Evolutionary conservation across 2,113 vertebrate genomes (phyloP).

Genomic region (Gnathonemus longibarbis): DNA sequence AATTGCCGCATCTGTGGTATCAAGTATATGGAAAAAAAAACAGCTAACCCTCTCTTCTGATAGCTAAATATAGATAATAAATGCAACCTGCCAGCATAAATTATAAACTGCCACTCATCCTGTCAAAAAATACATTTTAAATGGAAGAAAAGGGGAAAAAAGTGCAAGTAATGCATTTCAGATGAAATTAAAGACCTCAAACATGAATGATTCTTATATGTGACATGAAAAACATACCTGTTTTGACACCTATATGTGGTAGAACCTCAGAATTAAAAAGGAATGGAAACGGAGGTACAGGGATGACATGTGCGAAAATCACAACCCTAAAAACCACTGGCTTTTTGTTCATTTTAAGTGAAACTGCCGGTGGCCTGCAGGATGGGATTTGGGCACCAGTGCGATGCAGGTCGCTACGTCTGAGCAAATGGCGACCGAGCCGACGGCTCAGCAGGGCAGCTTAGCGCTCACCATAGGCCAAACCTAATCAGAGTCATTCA

Average conservation of each 20-base stretch:
- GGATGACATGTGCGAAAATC: not conserved
- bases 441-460: conserved; percentile 43
- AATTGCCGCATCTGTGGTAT: not conserved
- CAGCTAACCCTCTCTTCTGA: not conserved
- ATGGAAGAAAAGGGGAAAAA: not conserved
- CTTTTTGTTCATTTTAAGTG: not conserved
- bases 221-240: not conserved
- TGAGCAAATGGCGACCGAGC: conserved; percentile 8
- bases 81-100: not conserved
- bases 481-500: conserved; percentile 82
- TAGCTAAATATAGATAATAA: not conserved
- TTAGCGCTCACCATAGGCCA: conserved; percentile 71
- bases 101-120: not conserved
- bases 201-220: not conserved
- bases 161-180: not conserved
- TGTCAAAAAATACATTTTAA: not conserved
- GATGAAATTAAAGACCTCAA: not conserved
- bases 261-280: not conserved
- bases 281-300: not conserved
- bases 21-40: not conserved
- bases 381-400: not conserved
- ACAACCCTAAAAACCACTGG: not conserved
- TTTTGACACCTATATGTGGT: not conserved
- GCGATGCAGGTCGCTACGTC: not conserved
- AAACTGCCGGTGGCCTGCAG: not conserved